phyloP scores from a whole-genome alignment of 2,888 invertebrate species.

The Mayetiola destructor region DNA sequence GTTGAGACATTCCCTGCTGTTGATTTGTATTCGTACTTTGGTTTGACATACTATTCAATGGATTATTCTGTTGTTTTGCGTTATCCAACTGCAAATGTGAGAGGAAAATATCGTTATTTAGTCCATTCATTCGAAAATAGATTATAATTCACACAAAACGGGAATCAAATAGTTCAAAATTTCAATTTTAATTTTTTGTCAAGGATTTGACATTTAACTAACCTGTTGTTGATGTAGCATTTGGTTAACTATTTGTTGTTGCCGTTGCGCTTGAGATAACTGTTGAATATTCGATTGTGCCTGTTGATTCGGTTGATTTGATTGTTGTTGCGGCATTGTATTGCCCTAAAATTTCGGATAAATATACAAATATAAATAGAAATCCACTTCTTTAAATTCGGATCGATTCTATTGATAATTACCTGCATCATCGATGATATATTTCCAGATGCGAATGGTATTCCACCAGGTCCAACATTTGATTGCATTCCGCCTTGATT shows the following conservation, averaged over 20 bases:
- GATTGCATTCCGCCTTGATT: background rate
- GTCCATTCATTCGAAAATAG: too few species aligned
- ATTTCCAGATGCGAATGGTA: constrained; percentile 2
- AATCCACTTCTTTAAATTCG: background rate
- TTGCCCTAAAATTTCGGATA: background rate
- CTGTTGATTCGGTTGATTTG: background rate
- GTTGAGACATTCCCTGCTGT: constrained; percentile 15
- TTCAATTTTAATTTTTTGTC: background rate
- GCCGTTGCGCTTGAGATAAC: background rate
- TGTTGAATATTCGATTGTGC: constrained; percentile 24
- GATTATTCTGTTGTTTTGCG: background rate
- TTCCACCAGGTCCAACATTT: background rate
- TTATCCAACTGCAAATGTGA: too few species aligned
- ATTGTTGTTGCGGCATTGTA: background rate
- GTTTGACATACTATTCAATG: background rate
- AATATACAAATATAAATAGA: background rate
- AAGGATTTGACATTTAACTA: background rate
- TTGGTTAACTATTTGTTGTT: background rate
- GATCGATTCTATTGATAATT: background rate
- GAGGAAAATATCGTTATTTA: background rate
- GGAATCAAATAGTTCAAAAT: too few species aligned
- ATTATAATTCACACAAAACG: too few species aligned
- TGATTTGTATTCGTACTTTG: constrained; percentile 13
- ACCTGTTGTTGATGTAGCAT: background rate
- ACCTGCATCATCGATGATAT: background rate